phyloP scores from a whole-genome alignment of 2,797 vertebrate genomes.

The Monodelphis domestica region DNA sequence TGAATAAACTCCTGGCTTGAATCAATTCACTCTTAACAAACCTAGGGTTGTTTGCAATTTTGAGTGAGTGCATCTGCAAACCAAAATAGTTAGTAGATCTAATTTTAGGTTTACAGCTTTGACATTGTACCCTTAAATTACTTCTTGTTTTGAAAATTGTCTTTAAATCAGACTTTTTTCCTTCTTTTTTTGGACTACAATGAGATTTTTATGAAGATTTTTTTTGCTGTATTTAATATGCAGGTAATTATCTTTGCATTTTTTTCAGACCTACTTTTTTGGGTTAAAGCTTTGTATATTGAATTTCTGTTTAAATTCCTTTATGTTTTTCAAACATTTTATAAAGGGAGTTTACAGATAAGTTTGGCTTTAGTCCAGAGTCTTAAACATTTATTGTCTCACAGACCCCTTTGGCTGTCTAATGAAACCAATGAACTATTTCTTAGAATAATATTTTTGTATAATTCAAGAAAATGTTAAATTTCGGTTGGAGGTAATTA shows the following conservation, averaged over 20 bases:
- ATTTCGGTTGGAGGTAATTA: neutral
- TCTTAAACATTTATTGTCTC: neutral
- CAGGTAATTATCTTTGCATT: constrained; percentile 21
- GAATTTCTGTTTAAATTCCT: neutral
- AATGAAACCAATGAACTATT: neutral
- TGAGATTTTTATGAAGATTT: constrained; percentile 42
- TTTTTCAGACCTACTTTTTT: constrained; percentile 26
- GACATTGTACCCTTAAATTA: constrained; percentile 75
- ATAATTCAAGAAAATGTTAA: neutral
- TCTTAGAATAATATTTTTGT: neutral
- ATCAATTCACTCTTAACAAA: constrained; percentile 55
- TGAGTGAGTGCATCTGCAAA: constrained; percentile 70
- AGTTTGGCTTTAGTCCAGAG: neutral
- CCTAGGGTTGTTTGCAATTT: constrained; percentile 67
- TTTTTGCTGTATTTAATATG: neutral
- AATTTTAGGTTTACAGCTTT: constrained; percentile 75
- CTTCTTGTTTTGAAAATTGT: constrained; percentile 61
- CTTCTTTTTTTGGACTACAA: constrained; percentile 8
- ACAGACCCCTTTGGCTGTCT: neutral
- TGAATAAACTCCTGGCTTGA: constrained; percentile 62
- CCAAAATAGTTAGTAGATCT: constrained; percentile 71
- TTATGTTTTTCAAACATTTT: neutral
- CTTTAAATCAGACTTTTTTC: constrained; percentile 51
- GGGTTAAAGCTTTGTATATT: constrained; percentile 12
- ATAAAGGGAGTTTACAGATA: neutral